Evolutionary conservation across 2,113 vertebrate species (phyloP).

Genomic region (Oxygymnocypris stewartii): DNA sequence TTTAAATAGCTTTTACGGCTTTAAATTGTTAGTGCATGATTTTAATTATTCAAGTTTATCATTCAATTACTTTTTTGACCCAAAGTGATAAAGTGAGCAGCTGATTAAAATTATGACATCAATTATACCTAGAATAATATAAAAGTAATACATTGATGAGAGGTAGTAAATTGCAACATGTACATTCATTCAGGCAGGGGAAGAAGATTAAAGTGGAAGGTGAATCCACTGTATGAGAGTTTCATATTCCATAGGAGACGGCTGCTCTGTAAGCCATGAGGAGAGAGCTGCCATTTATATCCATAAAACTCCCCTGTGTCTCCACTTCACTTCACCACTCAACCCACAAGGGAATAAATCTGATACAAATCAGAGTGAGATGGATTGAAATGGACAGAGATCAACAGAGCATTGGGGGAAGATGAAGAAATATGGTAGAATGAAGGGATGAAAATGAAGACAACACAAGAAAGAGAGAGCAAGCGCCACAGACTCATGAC

Average conservation of each 20-base stretch:
- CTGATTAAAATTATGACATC: conserved; percentile 52
- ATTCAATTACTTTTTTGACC: conserved; percentile 10
- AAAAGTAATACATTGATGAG: conserved; percentile 64
- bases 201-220: conserved; percentile 56
- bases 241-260: conserved; percentile 58
- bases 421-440: conserved; percentile 21
- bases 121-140: conserved; percentile 58
- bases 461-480: conserved; percentile 5
- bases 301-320: conserved; percentile 53
- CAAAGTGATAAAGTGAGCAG: not conserved
- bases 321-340: conserved; percentile 37
- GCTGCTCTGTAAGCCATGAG: conserved; percentile 57
- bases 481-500: conserved; percentile 6
- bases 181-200: conserved; percentile 61
- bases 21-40: not conserved
- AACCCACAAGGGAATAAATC: conserved; percentile 31
- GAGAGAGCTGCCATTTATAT: conserved; percentile 51
- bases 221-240: conserved; percentile 55
- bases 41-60: conserved; percentile 38
- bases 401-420: conserved; percentile 21
- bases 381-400: conserved; percentile 34
- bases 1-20: conserved; percentile 11
- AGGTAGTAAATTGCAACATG: conserved; percentile 64
- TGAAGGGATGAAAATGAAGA: conserved; percentile 18
- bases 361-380: conserved; percentile 33